These are phyloP conservation scores for Gymnoscopelus microlampas DNA, from an alignment of 2,797 vertebrate genomes.

Conservation along the genomic window DNA sequence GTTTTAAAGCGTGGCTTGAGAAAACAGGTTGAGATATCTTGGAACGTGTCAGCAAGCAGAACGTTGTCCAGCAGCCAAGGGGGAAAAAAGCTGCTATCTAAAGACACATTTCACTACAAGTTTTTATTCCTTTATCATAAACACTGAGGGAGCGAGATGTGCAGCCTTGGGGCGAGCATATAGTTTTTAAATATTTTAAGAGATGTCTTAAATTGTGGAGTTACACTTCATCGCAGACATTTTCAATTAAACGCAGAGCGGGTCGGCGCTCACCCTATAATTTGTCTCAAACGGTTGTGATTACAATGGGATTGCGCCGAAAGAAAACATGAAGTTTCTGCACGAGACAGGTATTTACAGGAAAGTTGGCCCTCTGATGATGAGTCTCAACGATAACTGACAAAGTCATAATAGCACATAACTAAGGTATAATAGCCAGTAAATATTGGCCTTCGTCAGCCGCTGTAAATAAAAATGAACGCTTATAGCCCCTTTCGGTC, in stretches of 20 bases:
- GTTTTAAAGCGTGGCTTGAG: neutral
- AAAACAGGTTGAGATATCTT: neutral
- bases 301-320: conserved; percentile 24
- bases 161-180: no score
- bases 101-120: no score
- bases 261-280: conserved; percentile 59
- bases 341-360: conserved; percentile 46
- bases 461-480: no score
- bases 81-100: no score
- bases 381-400: conserved; percentile 1
- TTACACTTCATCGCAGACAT: conserved; percentile 57
- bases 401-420: conserved; percentile 47
- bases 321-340: conserved; percentile 50
- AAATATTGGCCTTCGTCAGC: conserved; percentile 14
- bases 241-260: conserved; percentile 60
- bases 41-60: neutral
- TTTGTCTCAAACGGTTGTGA: conserved; percentile 67
- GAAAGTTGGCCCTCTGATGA: conserved; percentile 10
- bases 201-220: conserved; percentile 23
- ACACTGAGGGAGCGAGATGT: neutral
- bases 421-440: conserved; percentile 46
- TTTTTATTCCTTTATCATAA: neutral
- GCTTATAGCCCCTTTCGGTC: no score
- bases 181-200: no score
- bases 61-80: no score